Conservation (phyloP, 1,140 invertebrate genomes). For the Eubasilissa regina region DNA sequence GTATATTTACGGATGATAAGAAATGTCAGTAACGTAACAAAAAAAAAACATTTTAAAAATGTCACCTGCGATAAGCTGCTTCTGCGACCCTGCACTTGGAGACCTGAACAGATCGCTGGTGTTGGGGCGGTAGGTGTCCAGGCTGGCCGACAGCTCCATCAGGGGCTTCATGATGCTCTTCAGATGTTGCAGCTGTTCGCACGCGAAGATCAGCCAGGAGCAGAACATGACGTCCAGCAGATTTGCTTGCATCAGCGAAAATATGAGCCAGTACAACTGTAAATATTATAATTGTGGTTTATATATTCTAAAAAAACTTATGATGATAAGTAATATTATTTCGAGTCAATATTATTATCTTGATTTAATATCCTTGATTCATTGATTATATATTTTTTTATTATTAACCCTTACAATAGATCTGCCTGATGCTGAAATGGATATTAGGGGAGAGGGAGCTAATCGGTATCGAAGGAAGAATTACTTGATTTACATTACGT, state of each 20-base stretch:
- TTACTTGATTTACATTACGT: too few relatives aligned
- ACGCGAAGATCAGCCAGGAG: constrained; percentile 87
- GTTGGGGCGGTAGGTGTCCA: constrained; percentile 85
- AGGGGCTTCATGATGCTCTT: constrained; percentile 89
- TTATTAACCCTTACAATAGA: too few relatives aligned
- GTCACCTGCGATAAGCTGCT: constrained; percentile 56
- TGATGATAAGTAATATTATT: too few relatives aligned
- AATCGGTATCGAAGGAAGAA: too few relatives aligned
- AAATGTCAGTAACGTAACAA: too few relatives aligned
- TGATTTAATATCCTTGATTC: too few relatives aligned
- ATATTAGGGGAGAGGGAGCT: too few relatives aligned
- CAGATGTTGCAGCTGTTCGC: constrained; percentile 86
- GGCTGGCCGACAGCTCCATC: constrained; percentile 85
- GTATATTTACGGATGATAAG: too few relatives aligned
- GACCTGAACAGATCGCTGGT: constrained; percentile 83
- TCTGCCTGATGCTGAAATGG: too few relatives aligned
- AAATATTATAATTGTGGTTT: constrained; percentile 12
- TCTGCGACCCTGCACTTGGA: constrained; percentile 73
- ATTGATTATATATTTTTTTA: too few relatives aligned
- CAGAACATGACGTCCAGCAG: constrained; percentile 85
- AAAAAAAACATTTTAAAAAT: too few relatives aligned
- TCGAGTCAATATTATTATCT: too few relatives aligned
- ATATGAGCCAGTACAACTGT: constrained; percentile 82
- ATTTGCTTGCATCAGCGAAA: constrained; percentile 81
- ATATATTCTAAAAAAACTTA: background rate